Conservation (phyloP, 1,140 invertebrate species). For the Drosophila albomicans region DNA sequence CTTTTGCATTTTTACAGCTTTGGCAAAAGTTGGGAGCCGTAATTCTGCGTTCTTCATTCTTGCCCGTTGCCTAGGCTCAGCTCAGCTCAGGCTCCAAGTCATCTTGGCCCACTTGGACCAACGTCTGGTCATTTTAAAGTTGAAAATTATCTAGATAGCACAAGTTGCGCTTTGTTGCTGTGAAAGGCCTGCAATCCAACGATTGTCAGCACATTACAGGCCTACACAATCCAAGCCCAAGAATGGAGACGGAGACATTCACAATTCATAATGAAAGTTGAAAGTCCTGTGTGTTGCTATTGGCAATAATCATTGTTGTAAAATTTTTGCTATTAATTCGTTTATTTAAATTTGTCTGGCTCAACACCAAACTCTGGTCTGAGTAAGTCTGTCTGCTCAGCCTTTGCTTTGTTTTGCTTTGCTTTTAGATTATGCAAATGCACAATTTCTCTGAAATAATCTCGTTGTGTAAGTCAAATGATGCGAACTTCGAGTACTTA, state of each 20-base stretch:
- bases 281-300: conserved; percentile 36
- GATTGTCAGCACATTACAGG: conserved; percentile 79
- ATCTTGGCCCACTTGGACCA: not conserved
- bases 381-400: not conserved
- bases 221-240: conserved; percentile 1
- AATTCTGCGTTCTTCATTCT: conserved; percentile 23
- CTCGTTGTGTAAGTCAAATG: conserved; percentile 22
- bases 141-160: conserved; percentile 69
- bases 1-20: conserved; percentile 80
- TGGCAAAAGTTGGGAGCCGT: conserved; percentile 57
- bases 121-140: conserved; percentile 75
- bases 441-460: conserved; percentile 3
- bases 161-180: conserved; percentile 43
- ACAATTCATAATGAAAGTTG: conserved; percentile 53
- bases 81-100: not conserved
- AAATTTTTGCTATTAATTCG: conserved; percentile 64
- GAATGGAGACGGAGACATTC: conserved; percentile 5
- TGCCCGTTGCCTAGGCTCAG: conserved; percentile 50
- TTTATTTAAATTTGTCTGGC: conserved; percentile 70
- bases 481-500: conserved; percentile 38
- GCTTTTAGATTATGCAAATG: conserved; percentile 54
- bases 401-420: conserved; percentile 10
- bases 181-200: conserved; percentile 58
- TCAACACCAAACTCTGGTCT: not conserved
- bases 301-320: conserved; percentile 70